Evolutionary conservation across 2,797 vertebrate species (phyloP), one percentile per base, ranked within the genome.

Genomic region (Chrysocyon brachyurus): DNA sequence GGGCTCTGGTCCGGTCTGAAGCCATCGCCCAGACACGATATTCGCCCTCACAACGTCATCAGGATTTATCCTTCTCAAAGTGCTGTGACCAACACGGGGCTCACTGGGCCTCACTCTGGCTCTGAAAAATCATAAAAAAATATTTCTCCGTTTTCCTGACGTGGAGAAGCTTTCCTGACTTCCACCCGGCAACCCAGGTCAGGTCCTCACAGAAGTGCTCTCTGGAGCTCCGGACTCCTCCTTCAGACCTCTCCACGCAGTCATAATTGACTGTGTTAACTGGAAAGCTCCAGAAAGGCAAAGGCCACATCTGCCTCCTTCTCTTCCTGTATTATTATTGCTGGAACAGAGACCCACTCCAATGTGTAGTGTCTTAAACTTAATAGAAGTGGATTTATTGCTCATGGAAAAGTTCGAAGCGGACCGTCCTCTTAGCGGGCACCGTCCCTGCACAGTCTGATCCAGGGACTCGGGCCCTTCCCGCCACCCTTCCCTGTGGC

Each of bases 171-270:
- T 61, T 8, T 66, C 36, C 52, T 15, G 66, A 46, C n/a, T 63
- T 31, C 28, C 3, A 0, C 6, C 28, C 56, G 2, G 21, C 28
- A 52, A 33, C 92, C 64, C 22, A 1, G 22, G 21, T 83, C 75
- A 26, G 6, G 2, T 22, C 40, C 64, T 70, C 33, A 0, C 16
- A 1, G 57, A 57, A 3, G 0, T 26, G 16, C n/a, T 52, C 11
- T 14, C 16, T 0, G 6, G 15, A 70, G 36, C 73, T 16, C 85
- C 5, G 57, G 26, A 21, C 75, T 52, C 12, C 49, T 59, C 56
- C 15, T 26, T n/a, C 46, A 63, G 33, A 77, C 59, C 36, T 9
- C 14, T 33, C 36, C 52, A 49, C 59, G n/a, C 64, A 0, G 15
- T 46, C 26, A 0, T 24, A 6, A 21, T 1, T 68, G 36, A n/a